A percentile compares a stretch with the other conserved stretches of the same genome.
These are phyloP conservation scores for Bos javanicus DNA, from an alignment of 2,113 vertebrate genomes.

Conservation along the genomic window DNA sequence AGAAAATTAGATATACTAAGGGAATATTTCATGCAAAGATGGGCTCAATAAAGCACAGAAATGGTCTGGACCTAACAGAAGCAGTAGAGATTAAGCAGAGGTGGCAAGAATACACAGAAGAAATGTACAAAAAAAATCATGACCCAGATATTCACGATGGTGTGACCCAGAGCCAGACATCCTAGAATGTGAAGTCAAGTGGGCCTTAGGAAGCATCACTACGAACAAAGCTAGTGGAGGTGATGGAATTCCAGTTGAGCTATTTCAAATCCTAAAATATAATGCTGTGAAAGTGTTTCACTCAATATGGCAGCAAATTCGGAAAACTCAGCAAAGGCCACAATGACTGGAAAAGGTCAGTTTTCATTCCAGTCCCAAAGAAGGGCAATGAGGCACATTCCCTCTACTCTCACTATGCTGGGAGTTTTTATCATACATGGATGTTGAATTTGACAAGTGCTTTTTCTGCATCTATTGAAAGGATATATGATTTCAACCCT, in stretches of 20 bases:
- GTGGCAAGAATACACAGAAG: not conserved
- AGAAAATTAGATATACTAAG: not conserved
- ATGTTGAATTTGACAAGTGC: not conserved
- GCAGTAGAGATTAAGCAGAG: not conserved
- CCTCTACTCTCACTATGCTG: not conserved
- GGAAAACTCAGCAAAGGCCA: too few species aligned
- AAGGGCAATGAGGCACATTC: not conserved
- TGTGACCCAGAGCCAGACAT: too few species aligned
- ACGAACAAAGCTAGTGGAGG: too few species aligned
- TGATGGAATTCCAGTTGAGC: too few species aligned
- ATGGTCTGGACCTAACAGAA: not conserved
- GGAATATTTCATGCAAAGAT: not conserved
- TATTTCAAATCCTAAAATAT: too few species aligned
- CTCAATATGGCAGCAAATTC: too few species aligned
- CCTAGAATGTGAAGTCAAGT: too few species aligned
- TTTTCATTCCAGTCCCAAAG: too few species aligned
- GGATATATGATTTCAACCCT: not conserved
- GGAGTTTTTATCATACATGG: not conserved
- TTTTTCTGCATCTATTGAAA: not conserved
- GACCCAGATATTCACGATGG: too few species aligned
- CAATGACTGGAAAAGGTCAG: too few species aligned
- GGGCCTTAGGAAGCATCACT: too few species aligned
- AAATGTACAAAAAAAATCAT: not conserved
- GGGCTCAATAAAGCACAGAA: not conserved
- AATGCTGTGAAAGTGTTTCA: too few species aligned